These are phyloP conservation scores for Glaucomys volans DNA, from an alignment of 2,113 vertebrate species.

Conservation along the genomic window DNA sequence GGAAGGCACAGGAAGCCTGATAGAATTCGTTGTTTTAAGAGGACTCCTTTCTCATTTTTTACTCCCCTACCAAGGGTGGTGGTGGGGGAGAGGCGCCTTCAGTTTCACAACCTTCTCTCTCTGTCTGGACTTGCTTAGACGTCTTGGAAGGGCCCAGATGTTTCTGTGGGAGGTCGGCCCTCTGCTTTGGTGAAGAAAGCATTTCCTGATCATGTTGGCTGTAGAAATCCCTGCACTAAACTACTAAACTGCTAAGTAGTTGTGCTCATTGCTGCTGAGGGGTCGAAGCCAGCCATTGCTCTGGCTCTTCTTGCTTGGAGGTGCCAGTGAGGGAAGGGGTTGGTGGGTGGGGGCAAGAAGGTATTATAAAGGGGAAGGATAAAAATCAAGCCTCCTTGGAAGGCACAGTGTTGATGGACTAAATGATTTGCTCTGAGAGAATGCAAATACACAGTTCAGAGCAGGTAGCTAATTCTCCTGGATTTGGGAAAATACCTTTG, in stretches of 20 bases:
- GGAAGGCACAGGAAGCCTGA: slow-evolving; percentile 74
- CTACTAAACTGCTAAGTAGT: too few relatives aligned
- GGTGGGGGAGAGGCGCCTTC: slow-evolving; percentile 45
- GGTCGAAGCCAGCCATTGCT: not conserved
- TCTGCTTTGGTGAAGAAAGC: not conserved
- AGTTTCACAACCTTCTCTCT: slow-evolving; percentile 73
- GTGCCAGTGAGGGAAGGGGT: not conserved
- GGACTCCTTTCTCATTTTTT: not conserved
- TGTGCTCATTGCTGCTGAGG: not conserved
- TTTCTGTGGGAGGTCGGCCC: slow-evolving; percentile 60
- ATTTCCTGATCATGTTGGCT: not conserved
- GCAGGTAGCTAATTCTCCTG: slow-evolving; percentile 53
- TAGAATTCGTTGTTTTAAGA: slow-evolving; percentile 77
- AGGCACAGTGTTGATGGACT: slow-evolving; percentile 37
- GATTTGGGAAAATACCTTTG: slow-evolving; percentile 64
- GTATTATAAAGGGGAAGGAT: not conserved
- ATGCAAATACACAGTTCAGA: slow-evolving; percentile 29
- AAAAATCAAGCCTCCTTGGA: slow-evolving; percentile 56
- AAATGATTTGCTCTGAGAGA: slow-evolving; percentile 60
- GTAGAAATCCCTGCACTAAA: not conserved
- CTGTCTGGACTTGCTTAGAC: slow-evolving; percentile 81
- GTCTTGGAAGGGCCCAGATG: slow-evolving; percentile 35
- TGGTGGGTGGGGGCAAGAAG: not conserved
- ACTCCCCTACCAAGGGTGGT: not conserved
- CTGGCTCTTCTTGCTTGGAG: not conserved